phyloP scores from a whole-genome alignment of 2,888 invertebrate genomes.

The Idaea straminata region DNA sequence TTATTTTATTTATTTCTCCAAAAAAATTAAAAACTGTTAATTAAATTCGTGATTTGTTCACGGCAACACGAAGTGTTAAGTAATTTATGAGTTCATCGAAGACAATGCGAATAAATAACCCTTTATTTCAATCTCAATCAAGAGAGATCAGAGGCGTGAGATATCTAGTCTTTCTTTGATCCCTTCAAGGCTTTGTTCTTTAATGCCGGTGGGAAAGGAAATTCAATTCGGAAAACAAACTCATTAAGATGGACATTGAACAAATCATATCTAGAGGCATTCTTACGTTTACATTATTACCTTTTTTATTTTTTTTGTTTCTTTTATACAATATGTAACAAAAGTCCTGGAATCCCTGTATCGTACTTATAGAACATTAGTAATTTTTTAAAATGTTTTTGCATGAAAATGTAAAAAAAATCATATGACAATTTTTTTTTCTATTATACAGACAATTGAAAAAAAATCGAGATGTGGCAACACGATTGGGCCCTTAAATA shows the following conservation, averaged over 20 bases:
- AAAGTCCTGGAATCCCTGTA: too few relatives aligned
- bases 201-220: slow-evolving; percentile 24
- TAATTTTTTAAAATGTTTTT: too few relatives aligned
- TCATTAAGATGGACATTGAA: slow-evolving; percentile 32
- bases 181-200: slow-evolving; percentile 29
- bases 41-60: neutral
- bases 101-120: slow-evolving; percentile 6
- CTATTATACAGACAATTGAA: too few relatives aligned
- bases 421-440: too few relatives aligned
- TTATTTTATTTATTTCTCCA: too few relatives aligned
- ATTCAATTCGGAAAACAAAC: slow-evolving; percentile 33
- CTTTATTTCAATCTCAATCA: slow-evolving; percentile 26
- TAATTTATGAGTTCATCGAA: neutral
- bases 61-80: neutral
- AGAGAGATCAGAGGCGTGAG: slow-evolving; percentile 28
- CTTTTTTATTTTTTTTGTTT: neutral
- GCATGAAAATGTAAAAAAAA: too few relatives aligned
- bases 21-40: too few relatives aligned
- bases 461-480: too few relatives aligned
- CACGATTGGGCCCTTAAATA: too few relatives aligned
- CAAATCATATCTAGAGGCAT: neutral
- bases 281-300: neutral
- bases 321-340: neutral
- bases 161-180: slow-evolving; percentile 31
- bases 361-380: too few relatives aligned